These are phyloP conservation scores for Sminthurides bifidus DNA, from an alignment of 1,140 invertebrate genomes.

Conservation along the genomic window DNA sequence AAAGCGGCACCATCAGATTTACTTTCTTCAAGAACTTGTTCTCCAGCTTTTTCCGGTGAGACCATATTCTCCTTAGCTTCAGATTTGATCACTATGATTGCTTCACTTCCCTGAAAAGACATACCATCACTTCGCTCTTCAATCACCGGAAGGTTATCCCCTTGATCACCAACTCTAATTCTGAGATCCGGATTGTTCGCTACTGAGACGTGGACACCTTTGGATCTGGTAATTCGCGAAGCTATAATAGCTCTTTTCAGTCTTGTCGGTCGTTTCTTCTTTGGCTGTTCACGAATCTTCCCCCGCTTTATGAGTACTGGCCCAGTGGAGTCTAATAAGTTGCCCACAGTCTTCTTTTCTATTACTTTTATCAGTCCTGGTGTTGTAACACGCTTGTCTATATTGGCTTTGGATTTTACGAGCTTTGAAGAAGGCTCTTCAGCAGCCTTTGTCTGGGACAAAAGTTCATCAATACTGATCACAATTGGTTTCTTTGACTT, in stretches of 20 bases:
- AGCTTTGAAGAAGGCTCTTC: too few relatives aligned
- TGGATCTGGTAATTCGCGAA: conserved; percentile 1
- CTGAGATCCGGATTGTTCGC: conserved; percentile 1
- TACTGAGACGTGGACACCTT: not conserved
- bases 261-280: conserved; percentile 16
- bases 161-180: not conserved
- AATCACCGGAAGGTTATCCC: not conserved
- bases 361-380: too few relatives aligned
- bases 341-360: conserved; percentile 15
- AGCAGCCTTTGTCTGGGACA: not conserved
- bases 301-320: conserved; percentile 19
- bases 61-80: not conserved
- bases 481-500: conserved; percentile 19
- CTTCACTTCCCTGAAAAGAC: not conserved
- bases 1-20: too few relatives aligned
- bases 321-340: conserved; percentile 28
- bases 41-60: too few relatives aligned
- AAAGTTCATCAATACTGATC: conserved; percentile 5
- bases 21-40: too few relatives aligned
- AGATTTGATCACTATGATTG: not conserved
- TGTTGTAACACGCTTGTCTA: not conserved
- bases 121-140: not conserved
- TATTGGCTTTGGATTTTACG: too few relatives aligned
- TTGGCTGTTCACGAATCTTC: conserved; percentile 23
- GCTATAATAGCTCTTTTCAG: conserved; percentile 25